These are phyloP conservation scores for Exephanes ischioxanthus DNA, from an alignment of 2,888 invertebrate genomes.

Conservation along the genomic window DNA sequence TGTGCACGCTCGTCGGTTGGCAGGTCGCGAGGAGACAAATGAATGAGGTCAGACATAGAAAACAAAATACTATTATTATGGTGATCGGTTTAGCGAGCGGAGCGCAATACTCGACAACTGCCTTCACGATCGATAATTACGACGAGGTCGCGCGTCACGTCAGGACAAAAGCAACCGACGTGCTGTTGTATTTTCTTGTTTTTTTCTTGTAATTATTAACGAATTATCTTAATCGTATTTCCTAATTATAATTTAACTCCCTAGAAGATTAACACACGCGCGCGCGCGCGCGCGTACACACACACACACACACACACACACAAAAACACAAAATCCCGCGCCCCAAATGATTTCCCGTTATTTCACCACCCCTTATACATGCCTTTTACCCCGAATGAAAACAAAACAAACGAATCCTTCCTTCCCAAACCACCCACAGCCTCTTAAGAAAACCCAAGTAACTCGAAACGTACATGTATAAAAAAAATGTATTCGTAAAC, in stretches of 20 bases:
- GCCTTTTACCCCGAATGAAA: conserved; percentile 19
- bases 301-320: neutral
- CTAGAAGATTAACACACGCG: conserved; percentile 75
- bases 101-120: conserved; percentile 43
- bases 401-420: conserved; percentile 17
- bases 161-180: conserved; percentile 73
- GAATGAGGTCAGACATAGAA: conserved; percentile 24
- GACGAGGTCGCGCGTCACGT: conserved; percentile 66
- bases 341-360: neutral
- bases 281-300: no score
- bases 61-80: conserved; percentile 43
- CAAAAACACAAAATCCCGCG: conserved; percentile 2
- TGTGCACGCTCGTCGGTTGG: conserved; percentile 23
- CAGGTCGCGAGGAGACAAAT: conserved; percentile 2
- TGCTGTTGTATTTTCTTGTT: conserved; percentile 81
- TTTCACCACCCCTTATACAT: neutral
- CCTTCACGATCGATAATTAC: conserved; percentile 48
- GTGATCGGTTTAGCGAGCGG: conserved; percentile 18
- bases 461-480: conserved; percentile 75
- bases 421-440: conserved; percentile 36
- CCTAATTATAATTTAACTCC: conserved; percentile 83
- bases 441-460: conserved; percentile 68
- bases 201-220: conserved; percentile 82
- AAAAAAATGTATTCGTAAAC: conserved; percentile 73
- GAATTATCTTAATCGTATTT: conserved; percentile 81